Evolutionary conservation across 2,113 vertebrate genomes (phyloP), one percentile per base, ranked within the genome.

Genomic region (Charina bottae): DNA sequence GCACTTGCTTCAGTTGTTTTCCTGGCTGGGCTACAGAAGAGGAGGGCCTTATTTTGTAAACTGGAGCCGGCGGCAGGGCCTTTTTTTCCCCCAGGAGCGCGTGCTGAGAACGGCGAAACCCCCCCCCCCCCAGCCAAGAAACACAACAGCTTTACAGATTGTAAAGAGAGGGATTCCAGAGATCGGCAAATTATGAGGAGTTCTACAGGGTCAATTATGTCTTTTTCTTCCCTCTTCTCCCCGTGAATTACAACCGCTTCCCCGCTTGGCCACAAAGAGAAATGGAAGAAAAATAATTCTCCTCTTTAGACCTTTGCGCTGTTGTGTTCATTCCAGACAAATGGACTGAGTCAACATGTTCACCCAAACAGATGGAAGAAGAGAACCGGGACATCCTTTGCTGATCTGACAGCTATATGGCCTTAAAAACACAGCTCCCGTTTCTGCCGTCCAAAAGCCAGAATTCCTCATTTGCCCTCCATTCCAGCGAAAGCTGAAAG

Each of bases 341-440:
- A 68, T 94, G 94, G 92, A 72, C 23, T 85, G 89, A 58, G 84
- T 59, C 1, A 54, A 90, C 46, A 87, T 90, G 59, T 59, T 53
- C 89, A 90, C 28, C 62, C 15, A 90, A 56, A 0, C 28, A 87
- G 49, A 7, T 0, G 6, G 60, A 91, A 21, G 62, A 54, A 3
- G 62, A 94, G 90, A 83, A 37, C 37, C 24, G 8, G 1, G 26
- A 4, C 42, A 91, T 12, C 28, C 55, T 85, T 58, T 13, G 78
- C 84, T 46, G 90, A 49, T 60, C 89, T 83, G 89, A 54, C 0
- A 91, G 0, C 58, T 0, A 28, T 0, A 56, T 90, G n/a, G 94
- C 93, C 59, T 56, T 91, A 83, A 78, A 85, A 93, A 28, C 8
- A n/a, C 49, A 6, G 83, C 24, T 56, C 33, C 13, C 58, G 26